Conservation (phyloP, 2,797 vertebrate species). For the Pangasius larnaudii region DNA sequence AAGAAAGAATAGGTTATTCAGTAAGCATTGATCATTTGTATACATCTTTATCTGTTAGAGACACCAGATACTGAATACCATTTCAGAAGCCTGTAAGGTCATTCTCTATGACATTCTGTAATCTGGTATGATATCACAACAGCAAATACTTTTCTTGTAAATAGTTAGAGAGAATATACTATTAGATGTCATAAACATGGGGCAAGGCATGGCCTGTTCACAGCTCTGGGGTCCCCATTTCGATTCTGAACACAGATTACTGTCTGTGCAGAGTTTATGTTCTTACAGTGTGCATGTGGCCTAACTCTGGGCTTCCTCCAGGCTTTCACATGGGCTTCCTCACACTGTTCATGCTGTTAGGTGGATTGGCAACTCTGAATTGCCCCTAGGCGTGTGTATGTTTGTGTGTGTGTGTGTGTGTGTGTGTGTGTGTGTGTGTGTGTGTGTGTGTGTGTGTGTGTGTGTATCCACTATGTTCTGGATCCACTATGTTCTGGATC, state of each 20-base stretch:
- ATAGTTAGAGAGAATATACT: neutral
- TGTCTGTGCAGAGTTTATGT: neutral
- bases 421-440: neutral
- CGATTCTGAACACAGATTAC: neutral
- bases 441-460: neutral
- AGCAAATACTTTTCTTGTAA: neutral
- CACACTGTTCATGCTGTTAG: neutral
- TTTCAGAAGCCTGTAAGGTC: neutral
- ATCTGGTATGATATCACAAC: neutral
- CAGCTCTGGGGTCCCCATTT: neutral
- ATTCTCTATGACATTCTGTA: neutral
- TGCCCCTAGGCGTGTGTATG: neutral
- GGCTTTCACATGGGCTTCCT: neutral
- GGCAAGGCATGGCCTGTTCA: neutral
- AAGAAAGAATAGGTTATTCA: conserved; percentile 9
- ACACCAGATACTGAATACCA: neutral
- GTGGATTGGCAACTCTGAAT: neutral
- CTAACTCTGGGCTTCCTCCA: neutral
- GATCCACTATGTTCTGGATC: neutral
- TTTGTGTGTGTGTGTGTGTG: neutral
- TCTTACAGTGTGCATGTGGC: neutral
- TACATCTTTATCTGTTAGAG: neutral
- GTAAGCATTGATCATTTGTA: neutral
- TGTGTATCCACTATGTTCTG: no score
- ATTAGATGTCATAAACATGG: neutral